Evolutionary conservation across 2,797 vertebrate genomes (phyloP).

Genomic region (Furcifer pardalis): DNA sequence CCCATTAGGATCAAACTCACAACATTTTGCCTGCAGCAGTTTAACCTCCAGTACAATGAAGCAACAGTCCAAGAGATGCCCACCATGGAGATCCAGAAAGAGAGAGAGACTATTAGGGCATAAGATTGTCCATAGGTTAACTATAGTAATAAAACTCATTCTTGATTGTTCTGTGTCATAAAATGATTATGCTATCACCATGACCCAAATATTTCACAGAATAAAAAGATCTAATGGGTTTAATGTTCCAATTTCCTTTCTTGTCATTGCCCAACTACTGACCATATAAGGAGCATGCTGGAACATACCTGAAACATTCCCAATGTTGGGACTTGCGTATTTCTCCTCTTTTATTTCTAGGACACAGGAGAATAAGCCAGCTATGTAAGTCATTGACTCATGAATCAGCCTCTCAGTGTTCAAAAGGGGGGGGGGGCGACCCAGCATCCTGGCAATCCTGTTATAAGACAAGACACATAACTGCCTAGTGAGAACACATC

Average conservation of each 20-base stretch:
- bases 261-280: constrained; percentile 10
- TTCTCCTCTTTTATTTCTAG: constrained; percentile 52
- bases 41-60: too few species aligned
- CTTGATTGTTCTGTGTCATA: not conserved
- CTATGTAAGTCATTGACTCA: constrained; percentile 48
- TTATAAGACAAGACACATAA: constrained; percentile 14
- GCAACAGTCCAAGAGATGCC: not conserved
- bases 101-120: not conserved
- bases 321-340: constrained; percentile 31
- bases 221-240: constrained; percentile 15
- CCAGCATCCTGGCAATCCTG: not conserved
- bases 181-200: accelerated
- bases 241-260: constrained; percentile 1
- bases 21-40: too few species aligned
- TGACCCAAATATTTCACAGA: constrained; percentile 30
- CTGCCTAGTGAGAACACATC: constrained; percentile 44
- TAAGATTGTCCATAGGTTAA: not conserved
- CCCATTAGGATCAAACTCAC: too few species aligned
- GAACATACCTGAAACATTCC: constrained; percentile 33
- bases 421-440: constrained; percentile 17
- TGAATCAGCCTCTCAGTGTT: constrained; percentile 55
- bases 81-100: too few species aligned
- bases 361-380: constrained; percentile 52
- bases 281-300: constrained; percentile 33
- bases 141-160: not conserved